phyloP scores from a whole-genome alignment of 1,140 invertebrate species.

The Ceratina australensis region DNA sequence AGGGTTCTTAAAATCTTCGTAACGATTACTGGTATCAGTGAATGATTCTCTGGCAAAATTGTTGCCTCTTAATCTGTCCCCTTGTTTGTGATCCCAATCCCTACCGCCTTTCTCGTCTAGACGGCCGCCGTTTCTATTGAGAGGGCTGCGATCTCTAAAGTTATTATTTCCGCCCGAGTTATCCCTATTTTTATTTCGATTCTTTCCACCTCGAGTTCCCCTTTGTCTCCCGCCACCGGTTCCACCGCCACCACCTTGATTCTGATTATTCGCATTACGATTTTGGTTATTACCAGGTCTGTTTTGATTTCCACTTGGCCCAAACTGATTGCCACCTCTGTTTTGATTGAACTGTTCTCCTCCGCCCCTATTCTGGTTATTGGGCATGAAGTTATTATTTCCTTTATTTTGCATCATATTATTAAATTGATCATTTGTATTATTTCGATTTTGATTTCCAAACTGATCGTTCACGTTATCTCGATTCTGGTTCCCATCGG shows the following conservation, averaged over 20 bases:
- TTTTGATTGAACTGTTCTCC: constrained; percentile 67
- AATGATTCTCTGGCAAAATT: constrained; percentile 66
- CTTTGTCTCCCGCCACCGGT: constrained; percentile 37
- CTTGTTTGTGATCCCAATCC: constrained; percentile 64
- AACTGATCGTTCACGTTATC: constrained; percentile 61
- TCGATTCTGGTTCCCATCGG: constrained; percentile 52
- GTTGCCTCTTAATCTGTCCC: constrained; percentile 45
- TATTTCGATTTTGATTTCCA: constrained; percentile 54
- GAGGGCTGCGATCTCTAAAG: constrained; percentile 75
- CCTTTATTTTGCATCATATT: constrained; percentile 48
- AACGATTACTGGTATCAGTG: constrained; percentile 62
- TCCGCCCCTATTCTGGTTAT: constrained; percentile 60
- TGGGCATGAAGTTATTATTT: constrained; percentile 59
- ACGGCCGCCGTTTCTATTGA: constrained; percentile 64
- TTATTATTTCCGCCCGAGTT: constrained; percentile 62
- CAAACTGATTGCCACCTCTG: constrained; percentile 61
- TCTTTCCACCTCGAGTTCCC: constrained; percentile 66
- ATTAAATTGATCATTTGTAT: constrained; percentile 57
- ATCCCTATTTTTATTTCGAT: constrained; percentile 69
- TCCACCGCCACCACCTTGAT: constrained; percentile 39
- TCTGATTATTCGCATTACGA: constrained; percentile 54
- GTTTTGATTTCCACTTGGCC: constrained; percentile 63
- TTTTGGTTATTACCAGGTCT: constrained; percentile 59
- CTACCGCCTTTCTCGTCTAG: constrained; percentile 64
- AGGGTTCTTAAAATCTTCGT: constrained; percentile 66